Conservation (phyloP, 2,797 vertebrate genomes). For the Halcyon chelicuti region DNA sequence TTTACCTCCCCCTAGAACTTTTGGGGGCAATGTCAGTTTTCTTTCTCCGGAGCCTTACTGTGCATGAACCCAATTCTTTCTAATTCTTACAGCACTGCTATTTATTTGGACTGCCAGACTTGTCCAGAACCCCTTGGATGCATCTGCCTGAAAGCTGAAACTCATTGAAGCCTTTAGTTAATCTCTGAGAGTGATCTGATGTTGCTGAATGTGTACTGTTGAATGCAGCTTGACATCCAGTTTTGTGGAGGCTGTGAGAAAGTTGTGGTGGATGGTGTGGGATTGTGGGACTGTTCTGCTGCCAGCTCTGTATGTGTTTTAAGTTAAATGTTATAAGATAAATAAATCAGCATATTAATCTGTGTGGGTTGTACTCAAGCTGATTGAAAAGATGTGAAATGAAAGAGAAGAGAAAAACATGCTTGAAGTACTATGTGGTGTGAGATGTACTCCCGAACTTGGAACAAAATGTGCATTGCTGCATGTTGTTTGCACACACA, state of each 20-base stretch:
- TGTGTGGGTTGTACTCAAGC: neutral
- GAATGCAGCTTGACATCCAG: neutral
- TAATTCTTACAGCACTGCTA: neutral
- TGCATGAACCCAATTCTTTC: neutral
- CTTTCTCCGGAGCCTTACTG: neutral
- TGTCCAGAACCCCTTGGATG: neutral
- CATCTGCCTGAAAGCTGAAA: neutral
- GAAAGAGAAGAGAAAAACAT: constrained; percentile 17
- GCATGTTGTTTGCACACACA: neutral
- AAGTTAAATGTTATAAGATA: constrained; percentile 19
- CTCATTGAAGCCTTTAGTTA: neutral
- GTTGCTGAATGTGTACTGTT: neutral
- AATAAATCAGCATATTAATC: constrained; percentile 38
- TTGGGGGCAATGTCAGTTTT: neutral
- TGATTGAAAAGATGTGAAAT: constrained; percentile 29
- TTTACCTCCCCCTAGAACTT: neutral
- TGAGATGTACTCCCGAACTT: neutral
- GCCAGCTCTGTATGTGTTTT: constrained; percentile 38
- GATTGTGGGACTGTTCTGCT: neutral
- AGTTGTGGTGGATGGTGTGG: neutral
- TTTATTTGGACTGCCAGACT: neutral
- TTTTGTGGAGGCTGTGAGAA: constrained; percentile 21
- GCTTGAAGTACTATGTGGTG: neutral
- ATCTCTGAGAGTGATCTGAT: neutral
- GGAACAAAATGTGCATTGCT: neutral